Percentiles rank a stretch among this genome's conserved stretches.
phyloP scores from a whole-genome alignment of 35 echinoderm and acorn worm genomes.

The Strongylocentrotus purpuratus region DNA sequence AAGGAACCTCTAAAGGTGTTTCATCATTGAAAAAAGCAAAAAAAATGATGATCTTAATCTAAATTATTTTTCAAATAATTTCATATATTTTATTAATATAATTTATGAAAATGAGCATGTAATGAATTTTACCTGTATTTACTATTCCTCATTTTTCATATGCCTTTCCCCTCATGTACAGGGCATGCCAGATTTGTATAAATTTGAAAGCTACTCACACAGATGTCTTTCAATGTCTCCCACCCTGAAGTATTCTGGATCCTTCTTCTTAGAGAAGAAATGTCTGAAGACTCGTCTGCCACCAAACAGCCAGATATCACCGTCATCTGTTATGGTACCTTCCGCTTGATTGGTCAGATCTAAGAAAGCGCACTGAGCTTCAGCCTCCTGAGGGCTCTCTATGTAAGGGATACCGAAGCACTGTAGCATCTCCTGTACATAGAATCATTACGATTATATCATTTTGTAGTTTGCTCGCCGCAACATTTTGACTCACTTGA shows the following conservation, averaged over 20 bases:
- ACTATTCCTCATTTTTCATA: too few species aligned
- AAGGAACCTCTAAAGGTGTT: too few species aligned
- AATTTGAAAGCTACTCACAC: conserved; percentile 57
- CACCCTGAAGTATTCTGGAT: conserved; percentile 79
- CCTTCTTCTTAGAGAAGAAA: conserved; percentile 83
- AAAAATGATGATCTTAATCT: too few species aligned
- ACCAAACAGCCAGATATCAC: conserved; percentile 98
- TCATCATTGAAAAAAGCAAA: too few species aligned
- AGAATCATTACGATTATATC: neutral
- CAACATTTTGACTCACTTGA: too few species aligned
- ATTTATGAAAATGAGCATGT: too few species aligned
- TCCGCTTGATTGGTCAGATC: conserved; percentile 73
- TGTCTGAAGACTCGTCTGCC: conserved; percentile 88
- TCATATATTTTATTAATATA: too few species aligned
- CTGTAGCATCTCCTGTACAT: conserved; percentile 76
- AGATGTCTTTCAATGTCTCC: conserved; percentile 77
- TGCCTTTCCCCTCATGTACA: too few species aligned
- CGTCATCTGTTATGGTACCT: conserved; percentile 95
- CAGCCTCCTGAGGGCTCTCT: conserved; percentile 89
- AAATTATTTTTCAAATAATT: too few species aligned
- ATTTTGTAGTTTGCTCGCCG: too few species aligned
- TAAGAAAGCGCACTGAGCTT: conserved; percentile 94
- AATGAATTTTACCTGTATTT: too few species aligned
- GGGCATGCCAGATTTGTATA: too few species aligned
- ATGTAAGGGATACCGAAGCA: conserved; percentile 98